Evolutionary conservation across 2,888 invertebrate genomes (phyloP).

Genomic region (Perdita meconis): DNA sequence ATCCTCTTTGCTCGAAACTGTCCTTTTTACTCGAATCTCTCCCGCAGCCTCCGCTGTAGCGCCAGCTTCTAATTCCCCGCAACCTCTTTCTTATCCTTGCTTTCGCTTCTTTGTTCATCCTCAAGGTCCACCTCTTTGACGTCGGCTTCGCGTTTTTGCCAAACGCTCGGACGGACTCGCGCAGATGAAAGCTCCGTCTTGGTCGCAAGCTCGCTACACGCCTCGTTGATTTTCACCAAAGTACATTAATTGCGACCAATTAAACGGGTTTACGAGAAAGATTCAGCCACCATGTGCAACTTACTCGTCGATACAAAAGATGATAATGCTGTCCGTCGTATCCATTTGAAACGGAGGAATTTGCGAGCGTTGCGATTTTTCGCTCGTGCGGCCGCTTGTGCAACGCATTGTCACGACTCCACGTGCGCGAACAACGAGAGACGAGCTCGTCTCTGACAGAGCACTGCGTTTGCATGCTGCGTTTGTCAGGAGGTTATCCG

Average conservation of each 20-base stretch:
- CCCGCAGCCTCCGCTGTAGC: conserved; percentile 21
- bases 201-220: conserved; percentile 16
- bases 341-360: too few species aligned
- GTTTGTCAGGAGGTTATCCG: conserved; percentile 52
- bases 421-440: conserved; percentile 22
- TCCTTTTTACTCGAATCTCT: conserved; percentile 64
- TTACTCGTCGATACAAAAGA: too few species aligned
- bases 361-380: neutral
- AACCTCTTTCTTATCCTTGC: conserved; percentile 25
- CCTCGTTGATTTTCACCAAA: conserved; percentile 29
- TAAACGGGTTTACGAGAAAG: conserved; percentile 16
- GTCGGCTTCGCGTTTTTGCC: conserved; percentile 42
- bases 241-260: conserved; percentile 54
- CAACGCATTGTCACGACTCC: conserved; percentile 8
- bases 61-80: conserved; percentile 36
- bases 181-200: conserved; percentile 2
- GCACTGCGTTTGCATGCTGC: conserved; percentile 40
- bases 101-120: conserved; percentile 25
- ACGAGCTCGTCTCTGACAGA: conserved; percentile 9
- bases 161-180: conserved; percentile 1
- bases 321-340: too few species aligned
- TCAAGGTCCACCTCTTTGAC: conserved; percentile 38
- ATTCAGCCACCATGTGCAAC: too few species aligned
- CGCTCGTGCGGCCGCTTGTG: neutral
- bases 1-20: conserved; percentile 28